These are phyloP conservation scores for Sialia sialis DNA, from an alignment of 2,113 vertebrate species.

Conservation along the genomic window DNA sequence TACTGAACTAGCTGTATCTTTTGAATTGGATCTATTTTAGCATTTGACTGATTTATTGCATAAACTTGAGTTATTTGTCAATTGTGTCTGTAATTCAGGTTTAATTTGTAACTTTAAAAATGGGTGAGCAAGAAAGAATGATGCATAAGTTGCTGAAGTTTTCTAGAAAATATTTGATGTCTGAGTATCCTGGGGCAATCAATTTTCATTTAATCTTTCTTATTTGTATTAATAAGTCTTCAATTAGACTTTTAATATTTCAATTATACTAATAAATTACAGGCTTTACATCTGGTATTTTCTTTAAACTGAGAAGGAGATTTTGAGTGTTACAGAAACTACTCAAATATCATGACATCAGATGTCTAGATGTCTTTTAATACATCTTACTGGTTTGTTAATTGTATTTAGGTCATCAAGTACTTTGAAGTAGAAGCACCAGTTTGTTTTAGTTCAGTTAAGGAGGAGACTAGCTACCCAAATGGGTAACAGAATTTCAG, in stretches of 20 bases:
- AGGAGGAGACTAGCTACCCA: background rate
- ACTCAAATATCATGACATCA: background rate
- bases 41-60: background rate
- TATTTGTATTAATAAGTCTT: background rate
- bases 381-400: background rate
- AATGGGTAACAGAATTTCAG: background rate
- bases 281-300: background rate
- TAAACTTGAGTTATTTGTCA: fast-evolving
- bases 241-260: background rate
- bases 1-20: background rate
- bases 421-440: background rate
- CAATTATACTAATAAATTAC: background rate
- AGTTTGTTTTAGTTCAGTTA: background rate
- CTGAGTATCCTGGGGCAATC: background rate
- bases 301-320: background rate
- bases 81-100: background rate
- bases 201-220: background rate
- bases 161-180: background rate
- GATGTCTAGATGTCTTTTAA: background rate
- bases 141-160: background rate
- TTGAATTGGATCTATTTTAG: background rate
- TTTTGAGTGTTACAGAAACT: background rate
- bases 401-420: background rate
- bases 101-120: background rate
- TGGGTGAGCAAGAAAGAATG: background rate